Conservation (phyloP, 2,888 invertebrate genomes). For the Heteromurus nitidus region DNA sequence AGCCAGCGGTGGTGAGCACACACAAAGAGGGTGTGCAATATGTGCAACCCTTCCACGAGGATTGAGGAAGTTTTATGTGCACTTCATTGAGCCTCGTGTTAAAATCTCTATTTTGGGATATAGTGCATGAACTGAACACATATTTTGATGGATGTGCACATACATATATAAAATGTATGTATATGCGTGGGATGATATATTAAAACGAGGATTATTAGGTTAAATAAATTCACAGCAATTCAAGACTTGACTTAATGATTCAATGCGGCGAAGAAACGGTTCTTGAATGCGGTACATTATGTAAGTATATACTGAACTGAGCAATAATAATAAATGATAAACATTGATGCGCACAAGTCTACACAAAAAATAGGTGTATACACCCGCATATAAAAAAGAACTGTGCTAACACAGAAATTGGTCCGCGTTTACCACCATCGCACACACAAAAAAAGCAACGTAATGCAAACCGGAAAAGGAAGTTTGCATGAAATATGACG, state of each 20-base stretch:
- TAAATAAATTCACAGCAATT: conserved; percentile 37
- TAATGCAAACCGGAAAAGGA: conserved; percentile 49
- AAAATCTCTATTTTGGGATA: conserved; percentile 44
- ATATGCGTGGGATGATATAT: conserved; percentile 21
- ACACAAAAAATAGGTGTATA: neutral
- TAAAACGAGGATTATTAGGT: conserved; percentile 29
- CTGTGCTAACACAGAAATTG: too few species aligned
- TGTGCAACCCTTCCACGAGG: neutral
- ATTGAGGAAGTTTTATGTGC: conserved; percentile 48
- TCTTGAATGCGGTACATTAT: neutral
- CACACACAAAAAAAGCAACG: too few species aligned
- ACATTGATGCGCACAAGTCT: neutral
- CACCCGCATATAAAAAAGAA: neutral
- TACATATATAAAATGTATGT: neutral
- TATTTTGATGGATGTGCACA: conserved; percentile 25
- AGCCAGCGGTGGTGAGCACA: neutral
- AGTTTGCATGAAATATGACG: conserved; percentile 55
- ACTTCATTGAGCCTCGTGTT: conserved; percentile 45
- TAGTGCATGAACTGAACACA: conserved; percentile 43
- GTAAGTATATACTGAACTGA: neutral
- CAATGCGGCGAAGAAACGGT: conserved; percentile 1
- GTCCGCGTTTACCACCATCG: too few species aligned
- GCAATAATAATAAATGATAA: neutral
- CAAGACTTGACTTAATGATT: conserved; percentile 22
- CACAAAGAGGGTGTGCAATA: neutral